phyloP scores from a whole-genome alignment of 2,888 invertebrate species.

The Tortricodes alternella region DNA sequence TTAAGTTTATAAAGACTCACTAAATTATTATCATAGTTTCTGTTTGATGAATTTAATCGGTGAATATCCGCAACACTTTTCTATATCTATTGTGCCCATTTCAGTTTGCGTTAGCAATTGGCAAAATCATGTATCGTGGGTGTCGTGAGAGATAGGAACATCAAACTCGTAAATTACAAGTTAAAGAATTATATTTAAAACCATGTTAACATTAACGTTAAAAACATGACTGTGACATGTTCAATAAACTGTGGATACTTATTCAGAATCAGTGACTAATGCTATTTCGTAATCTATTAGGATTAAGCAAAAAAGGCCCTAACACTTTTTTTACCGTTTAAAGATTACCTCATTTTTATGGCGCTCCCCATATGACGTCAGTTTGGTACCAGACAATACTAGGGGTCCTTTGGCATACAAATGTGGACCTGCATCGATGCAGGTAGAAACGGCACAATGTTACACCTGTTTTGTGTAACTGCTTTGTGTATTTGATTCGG shows the following conservation, averaged over 20 bases:
- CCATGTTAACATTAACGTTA: slow-evolving; percentile 32
- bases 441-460: slow-evolving; percentile 36
- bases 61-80: background rate
- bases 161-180: background rate
- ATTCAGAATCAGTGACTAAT: slow-evolving; percentile 52
- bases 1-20: background rate
- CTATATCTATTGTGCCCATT: background rate
- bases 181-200: slow-evolving; percentile 18
- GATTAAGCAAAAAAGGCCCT: slow-evolving; percentile 46
- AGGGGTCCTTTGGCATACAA: slow-evolving; percentile 51
- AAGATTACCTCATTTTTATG: slow-evolving; percentile 64
- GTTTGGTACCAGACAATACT: slow-evolving; percentile 50
- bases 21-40: background rate
- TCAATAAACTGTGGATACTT: slow-evolving; percentile 40
- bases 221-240: slow-evolving; percentile 31
- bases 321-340: slow-evolving; percentile 52
- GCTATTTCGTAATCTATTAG: slow-evolving; percentile 48
- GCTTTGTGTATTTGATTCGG: slow-evolving; percentile 8
- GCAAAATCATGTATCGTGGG: background rate
- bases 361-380: slow-evolving; percentile 61
- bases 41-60: no score
- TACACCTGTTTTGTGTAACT: slow-evolving; percentile 32
- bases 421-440: slow-evolving; percentile 48
- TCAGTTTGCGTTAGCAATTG: no score
- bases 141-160: background rate